A percentile compares a stretch with the other conserved stretches of the same genome.
phyloP scores from a whole-genome alignment of 2,113 vertebrate species.

The Gadus chalcogrammus region DNA sequence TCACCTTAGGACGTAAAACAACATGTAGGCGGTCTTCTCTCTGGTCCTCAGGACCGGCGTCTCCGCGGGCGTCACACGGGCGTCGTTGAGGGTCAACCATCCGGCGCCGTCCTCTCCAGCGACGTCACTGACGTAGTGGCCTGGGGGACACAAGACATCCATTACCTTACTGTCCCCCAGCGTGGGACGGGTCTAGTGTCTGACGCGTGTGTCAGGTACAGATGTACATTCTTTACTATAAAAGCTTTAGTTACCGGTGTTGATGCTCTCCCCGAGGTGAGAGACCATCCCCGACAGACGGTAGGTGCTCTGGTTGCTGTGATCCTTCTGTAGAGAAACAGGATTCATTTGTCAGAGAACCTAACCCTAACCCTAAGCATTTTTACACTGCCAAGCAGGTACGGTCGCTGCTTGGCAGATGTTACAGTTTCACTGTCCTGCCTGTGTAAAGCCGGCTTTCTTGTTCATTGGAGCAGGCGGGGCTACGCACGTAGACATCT shows the following conservation, averaged over 20 bases:
- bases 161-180: not conserved
- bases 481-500: not conserved
- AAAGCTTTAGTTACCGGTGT: no score
- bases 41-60: not conserved
- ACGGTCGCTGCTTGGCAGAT: no score
- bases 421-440: no score
- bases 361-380: not conserved
- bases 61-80: not conserved
- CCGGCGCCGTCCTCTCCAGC: conserved; percentile 19
- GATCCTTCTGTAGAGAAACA: not conserved
- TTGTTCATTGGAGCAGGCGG: no score
- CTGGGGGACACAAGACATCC: no score
- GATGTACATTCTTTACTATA: no score
- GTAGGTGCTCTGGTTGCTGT: not conserved
- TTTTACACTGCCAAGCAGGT: no score
- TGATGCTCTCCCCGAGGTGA: not conserved
- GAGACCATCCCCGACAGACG: not conserved
- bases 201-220: not conserved
- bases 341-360: not conserved
- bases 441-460: no score
- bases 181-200: not conserved
- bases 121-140: not conserved
- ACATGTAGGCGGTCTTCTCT: not conserved
- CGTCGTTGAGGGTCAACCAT: not conserved
- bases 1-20: not conserved